Evolutionary conservation across 2,113 vertebrate genomes (phyloP).

Genomic region (Potamarius usumacintae): DNA sequence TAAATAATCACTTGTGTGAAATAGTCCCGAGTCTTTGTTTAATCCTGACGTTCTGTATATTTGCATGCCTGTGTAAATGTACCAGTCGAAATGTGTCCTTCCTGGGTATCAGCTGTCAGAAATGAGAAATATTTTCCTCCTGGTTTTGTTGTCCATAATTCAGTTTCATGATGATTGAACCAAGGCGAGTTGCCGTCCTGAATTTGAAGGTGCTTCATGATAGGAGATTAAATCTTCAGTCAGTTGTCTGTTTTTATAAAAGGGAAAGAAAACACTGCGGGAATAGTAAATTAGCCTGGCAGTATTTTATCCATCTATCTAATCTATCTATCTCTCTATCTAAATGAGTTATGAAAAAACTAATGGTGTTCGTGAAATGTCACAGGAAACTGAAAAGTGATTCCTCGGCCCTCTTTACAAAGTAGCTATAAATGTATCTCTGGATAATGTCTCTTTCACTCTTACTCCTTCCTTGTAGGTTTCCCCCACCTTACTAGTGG

Average conservation of each 20-base stretch:
- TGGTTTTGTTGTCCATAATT: conserved; percentile 18
- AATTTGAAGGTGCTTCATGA: conserved; percentile 29
- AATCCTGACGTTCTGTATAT: conserved; percentile 22
- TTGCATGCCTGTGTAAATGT: background rate
- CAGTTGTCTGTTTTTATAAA: conserved; percentile 48
- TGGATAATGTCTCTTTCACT: conserved; percentile 14
- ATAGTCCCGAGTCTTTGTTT: conserved; percentile 12
- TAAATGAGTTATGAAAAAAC: background rate
- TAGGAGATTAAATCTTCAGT: conserved; percentile 38
- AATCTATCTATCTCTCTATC: too few species aligned
- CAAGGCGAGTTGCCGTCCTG: background rate
- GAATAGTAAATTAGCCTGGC: background rate
- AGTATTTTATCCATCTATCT: too few species aligned
- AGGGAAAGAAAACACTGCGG: background rate
- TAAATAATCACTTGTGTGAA: background rate
- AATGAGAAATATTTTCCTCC: conserved; percentile 29
- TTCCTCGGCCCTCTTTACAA: background rate
- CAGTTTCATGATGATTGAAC: conserved; percentile 37
- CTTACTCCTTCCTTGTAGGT: conserved; percentile 73
- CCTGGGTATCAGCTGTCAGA: conserved; percentile 24
- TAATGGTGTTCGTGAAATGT: background rate
- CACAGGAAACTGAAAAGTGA: background rate
- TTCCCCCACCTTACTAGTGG: conserved; percentile 85
- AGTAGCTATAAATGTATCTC: background rate
- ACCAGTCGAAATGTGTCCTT: conserved; percentile 15